Evolutionary conservation across 1,140 invertebrate species (phyloP).

Genomic region (Drosophila takahashii): DNA sequence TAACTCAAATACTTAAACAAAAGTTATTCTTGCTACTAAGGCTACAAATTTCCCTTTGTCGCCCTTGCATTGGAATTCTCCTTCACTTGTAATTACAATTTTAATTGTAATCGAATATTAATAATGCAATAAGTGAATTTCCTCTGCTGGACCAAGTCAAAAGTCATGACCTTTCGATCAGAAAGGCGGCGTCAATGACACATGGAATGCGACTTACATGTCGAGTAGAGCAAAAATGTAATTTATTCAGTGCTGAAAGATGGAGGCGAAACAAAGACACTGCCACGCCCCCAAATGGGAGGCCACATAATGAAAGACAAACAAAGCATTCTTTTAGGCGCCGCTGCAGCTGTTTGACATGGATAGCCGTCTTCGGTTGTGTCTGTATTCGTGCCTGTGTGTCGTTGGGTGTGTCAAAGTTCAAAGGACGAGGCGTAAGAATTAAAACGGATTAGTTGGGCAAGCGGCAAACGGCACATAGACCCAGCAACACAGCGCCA

Average conservation of each 20-base stretch:
- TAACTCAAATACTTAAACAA: too few species aligned
- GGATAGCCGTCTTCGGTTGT: constrained; percentile 12
- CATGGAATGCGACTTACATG: constrained; percentile 42
- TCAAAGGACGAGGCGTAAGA: constrained; percentile 64
- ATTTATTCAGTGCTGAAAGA: constrained; percentile 34
- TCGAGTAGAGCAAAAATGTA: constrained; percentile 25
- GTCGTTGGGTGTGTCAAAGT: constrained; percentile 46
- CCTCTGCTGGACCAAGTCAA: constrained; percentile 21
- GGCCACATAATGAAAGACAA: constrained; percentile 72
- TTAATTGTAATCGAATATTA: constrained; percentile 36
- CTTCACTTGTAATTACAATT: neutral
- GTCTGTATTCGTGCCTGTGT: constrained; percentile 3
- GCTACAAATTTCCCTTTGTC: too few species aligned
- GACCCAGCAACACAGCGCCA: neutral
- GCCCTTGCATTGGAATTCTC: neutral
- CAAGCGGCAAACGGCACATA: constrained; percentile 18
- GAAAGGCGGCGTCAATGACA: constrained; percentile 43
- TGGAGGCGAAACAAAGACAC: constrained; percentile 33
- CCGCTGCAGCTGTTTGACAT: constrained; percentile 42
- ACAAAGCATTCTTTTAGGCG: constrained; percentile 73
- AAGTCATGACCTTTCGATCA: constrained; percentile 17
- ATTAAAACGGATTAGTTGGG: constrained; percentile 62
- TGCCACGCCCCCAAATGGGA: constrained; percentile 16
- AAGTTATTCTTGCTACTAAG: too few species aligned
- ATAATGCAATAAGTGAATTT: constrained; percentile 44